Evolutionary conservation across 2,797 vertebrate species (phyloP).

Genomic region (Mormyrus hasselquistii): DNA sequence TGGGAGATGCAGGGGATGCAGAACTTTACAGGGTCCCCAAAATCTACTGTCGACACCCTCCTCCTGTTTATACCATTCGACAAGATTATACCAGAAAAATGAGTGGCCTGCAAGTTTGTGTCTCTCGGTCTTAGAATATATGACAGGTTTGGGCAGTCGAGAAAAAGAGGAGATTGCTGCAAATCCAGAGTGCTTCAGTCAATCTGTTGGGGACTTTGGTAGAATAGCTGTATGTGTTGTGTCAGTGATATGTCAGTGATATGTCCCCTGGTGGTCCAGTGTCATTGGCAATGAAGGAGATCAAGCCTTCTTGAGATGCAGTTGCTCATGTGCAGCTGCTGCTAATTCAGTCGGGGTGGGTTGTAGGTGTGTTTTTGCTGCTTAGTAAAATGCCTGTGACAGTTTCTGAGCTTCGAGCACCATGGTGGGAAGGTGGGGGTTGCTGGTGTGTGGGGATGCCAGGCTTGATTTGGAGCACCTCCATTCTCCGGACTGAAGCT

Average conservation of each 20-base stretch:
- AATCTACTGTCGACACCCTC: neutral
- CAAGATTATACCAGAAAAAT: neutral
- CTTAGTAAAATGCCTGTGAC: neutral
- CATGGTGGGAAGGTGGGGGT: neutral
- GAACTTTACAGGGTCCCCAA: neutral
- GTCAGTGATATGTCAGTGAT: neutral
- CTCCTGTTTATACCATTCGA: neutral
- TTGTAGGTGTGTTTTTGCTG: neutral
- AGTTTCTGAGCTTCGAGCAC: neutral
- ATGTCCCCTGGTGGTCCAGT: neutral
- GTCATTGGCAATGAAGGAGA: neutral
- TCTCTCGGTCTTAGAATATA: neutral
- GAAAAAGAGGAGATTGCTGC: neutral
- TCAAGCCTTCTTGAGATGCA: neutral
- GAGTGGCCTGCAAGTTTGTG: neutral
- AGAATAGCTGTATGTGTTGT: neutral
- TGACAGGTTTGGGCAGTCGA: neutral
- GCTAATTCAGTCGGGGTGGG: neutral
- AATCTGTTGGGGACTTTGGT: neutral
- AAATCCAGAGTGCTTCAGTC: neutral
- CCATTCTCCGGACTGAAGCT: conserved; percentile 8
- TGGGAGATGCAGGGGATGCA: neutral
- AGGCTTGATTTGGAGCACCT: neutral
- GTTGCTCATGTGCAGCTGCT: neutral
- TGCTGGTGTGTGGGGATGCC: neutral